Evolutionary conservation across 1,140 invertebrate genomes (phyloP), one percentile per base, ranked within the genome.

Genomic region (Drosophila sulfurigaster): DNA sequence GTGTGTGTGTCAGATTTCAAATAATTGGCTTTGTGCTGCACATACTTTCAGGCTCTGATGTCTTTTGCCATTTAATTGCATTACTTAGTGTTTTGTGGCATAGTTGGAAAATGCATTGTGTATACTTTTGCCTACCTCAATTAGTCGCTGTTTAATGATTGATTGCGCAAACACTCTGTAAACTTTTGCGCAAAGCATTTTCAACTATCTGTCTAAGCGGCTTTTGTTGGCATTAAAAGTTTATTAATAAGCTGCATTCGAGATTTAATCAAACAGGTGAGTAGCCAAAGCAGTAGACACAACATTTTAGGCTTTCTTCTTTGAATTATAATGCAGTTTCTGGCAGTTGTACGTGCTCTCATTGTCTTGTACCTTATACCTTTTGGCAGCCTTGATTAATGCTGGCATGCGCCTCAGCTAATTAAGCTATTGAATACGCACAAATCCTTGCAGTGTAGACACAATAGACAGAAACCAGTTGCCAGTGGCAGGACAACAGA

Each of bases 11-110:
- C 15, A 62, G 43, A 63, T 73, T 63, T 57, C 56, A 66, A 66
- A 64, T 81, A 85, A 80, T 85, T 75, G 66, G 59, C 75, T 79
- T 85, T 81, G 60, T 74, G 54, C 32, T 67, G 76, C 81, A 25
- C 20, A 82, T 75, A 75, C 63, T 60, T 60, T 48, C 49, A 54
- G 32, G 32, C 32, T 5, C 32, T 32, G 32, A 5, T 32, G 35
- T 38, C 43, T 52, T 45, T 48, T 48, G 46, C 41, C 58, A 64
- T 45, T 57, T 82, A 82, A 87, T 86, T 87, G 82, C 79, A 87
- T 87, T 86, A 72, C 48, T 66, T 66, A 66, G 67, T 60, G 60
- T 54, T 70, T 1, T 52, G 25, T 41, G 6, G 8, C 11, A 28
- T 5, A 30, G 7, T 41, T 49, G 5, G 35, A 41, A 41, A n/a